Evolutionary conservation across 2,888 invertebrate genomes (phyloP).

Genomic region (Carpatolechia fugitivella): DNA sequence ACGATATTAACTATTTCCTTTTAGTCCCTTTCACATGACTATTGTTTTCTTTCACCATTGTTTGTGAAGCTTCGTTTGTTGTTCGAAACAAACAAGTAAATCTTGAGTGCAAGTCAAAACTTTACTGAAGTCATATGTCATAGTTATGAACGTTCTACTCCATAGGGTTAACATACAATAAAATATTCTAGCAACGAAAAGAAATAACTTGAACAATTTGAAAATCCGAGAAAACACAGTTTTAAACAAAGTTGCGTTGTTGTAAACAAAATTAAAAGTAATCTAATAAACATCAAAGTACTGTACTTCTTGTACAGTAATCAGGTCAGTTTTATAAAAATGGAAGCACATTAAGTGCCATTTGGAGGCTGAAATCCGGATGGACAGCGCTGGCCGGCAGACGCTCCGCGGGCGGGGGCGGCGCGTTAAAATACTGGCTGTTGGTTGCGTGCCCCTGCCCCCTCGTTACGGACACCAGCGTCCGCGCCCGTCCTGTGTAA

Average conservation of each 20-base stretch:
- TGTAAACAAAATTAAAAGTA: too few relatives aligned
- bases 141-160: not conserved
- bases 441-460: conserved; percentile 62
- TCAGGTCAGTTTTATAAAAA: too few relatives aligned
- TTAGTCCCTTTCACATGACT: conserved; percentile 45
- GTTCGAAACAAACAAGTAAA: conserved; percentile 8
- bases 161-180: too few relatives aligned
- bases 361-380: not conserved
- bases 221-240: too few relatives aligned
- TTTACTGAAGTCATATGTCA: not conserved
- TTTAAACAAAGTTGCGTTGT: too few relatives aligned
- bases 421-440: conserved; percentile 52
- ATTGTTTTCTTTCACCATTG: conserved; percentile 40
- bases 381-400: not conserved
- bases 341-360: not conserved
- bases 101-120: conserved; percentile 6
- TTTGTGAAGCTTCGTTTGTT: conserved; percentile 7
- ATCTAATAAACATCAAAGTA: too few relatives aligned
- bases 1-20: conserved; percentile 70
- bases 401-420: conserved; percentile 34
- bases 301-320: too few relatives aligned
- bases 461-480: conserved; percentile 68
- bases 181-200: too few relatives aligned
- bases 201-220: too few relatives aligned
- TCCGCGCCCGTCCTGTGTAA: conserved; percentile 71